Base-by-base conservation (phyloP, 37 sponge, comb jelly and placozoan genomes). In the Geodia barretti region DNA sequence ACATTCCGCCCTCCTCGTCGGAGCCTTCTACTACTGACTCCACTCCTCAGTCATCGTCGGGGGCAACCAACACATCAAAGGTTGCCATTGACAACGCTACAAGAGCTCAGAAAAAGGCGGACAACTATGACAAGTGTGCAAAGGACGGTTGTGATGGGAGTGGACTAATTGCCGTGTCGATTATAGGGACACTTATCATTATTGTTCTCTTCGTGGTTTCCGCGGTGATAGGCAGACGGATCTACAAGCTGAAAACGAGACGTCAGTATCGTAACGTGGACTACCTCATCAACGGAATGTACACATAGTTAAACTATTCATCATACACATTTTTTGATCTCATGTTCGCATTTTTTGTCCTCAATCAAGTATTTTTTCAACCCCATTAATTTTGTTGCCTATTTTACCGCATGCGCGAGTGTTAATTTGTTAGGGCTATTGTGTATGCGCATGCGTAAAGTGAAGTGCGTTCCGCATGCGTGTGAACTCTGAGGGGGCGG, bases 261-360 rank as follows among this genome's bases (percentile, higher is more conserved):
- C 85, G 76, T 41, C 79, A 78, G 47, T 92, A 80, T 47, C 64
- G 71, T 23, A 88, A 88, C 14, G 87, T 92, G 62, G 93, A 92
- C 83, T 92, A 92, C 39, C 89, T 92, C 31, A 92, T 92, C 54
- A 88, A 92, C 74, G 93, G 93, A 32, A 92, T 92, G 93, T 92
- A 92, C 75, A 85, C 93, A 21, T 92, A 75, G 14, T 47, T 14
- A 78, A 17, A 47, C 1, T 25, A 23, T 4, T 40, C n/a, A 25
- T 8, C 2, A 36, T 35, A 65, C 28, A 31, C 17, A 29, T 65
- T 65, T 65, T 47, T 7, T 47, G 54, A 14, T 47, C 14, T 47
- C 14, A 47, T 47, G 54, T 47, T 47, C 7, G 7, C 54, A 47
- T 47, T 47, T 47, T 14, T 47, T n/a, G n/a, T n/a, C n/a, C 11